Conservation (phyloP, 2,888 invertebrate genomes). For the Schizotus pectinicornis region DNA sequence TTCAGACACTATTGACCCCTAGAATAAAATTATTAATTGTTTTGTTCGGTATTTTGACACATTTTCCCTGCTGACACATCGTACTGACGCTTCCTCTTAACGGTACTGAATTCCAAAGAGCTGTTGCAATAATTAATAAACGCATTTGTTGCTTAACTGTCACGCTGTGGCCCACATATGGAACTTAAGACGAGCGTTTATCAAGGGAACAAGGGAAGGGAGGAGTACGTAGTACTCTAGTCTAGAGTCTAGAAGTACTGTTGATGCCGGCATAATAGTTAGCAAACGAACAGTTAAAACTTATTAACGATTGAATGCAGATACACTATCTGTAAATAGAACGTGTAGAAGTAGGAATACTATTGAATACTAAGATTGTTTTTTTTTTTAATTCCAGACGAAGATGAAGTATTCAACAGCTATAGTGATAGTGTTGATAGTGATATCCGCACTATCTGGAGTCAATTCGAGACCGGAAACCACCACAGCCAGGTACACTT, state of each 20-base stretch:
- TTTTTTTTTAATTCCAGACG: slow-evolving; percentile 49
- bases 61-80: not conserved
- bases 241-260: too few relatives aligned
- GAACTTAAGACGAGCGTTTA: too few relatives aligned
- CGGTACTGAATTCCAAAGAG: slow-evolving; percentile 15
- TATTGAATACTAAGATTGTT: not conserved
- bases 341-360: too few relatives aligned
- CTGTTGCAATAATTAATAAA: not conserved
- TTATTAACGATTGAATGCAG: too few relatives aligned
- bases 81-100: not conserved
- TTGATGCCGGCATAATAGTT: too few relatives aligned
- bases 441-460: slow-evolving; percentile 40
- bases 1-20: not conserved
- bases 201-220: too few relatives aligned
- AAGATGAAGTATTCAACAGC: slow-evolving; percentile 48
- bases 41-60: slow-evolving; percentile 3
- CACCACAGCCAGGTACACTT: slow-evolving; percentile 54
- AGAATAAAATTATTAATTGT: not conserved
- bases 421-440: slow-evolving; percentile 44
- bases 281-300: too few relatives aligned
- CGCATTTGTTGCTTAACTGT: not conserved
- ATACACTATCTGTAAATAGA: too few relatives aligned
- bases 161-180: too few relatives aligned
- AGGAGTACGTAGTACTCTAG: too few relatives aligned
- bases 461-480: slow-evolving; percentile 44